phyloP scores from a whole-genome alignment of 2,797 vertebrate genomes.

The Gallirallus australis region DNA sequence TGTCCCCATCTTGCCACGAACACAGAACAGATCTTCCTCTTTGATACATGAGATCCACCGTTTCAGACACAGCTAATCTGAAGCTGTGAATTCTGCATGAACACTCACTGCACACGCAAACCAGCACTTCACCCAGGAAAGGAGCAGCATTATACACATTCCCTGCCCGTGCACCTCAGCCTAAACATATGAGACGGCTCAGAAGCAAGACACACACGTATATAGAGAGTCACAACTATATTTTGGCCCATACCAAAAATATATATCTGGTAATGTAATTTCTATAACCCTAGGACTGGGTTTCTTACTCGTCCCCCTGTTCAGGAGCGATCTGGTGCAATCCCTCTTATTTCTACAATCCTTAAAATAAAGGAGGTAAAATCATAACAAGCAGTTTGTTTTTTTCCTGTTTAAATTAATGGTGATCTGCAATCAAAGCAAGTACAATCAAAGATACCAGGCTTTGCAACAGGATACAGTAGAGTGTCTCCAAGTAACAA shows the following conservation, averaged over 20 bases:
- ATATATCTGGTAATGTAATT: not conserved
- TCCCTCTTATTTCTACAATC: not conserved
- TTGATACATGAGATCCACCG: not conserved
- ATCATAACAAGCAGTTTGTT: not conserved
- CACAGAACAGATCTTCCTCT: not conserved
- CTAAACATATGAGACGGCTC: not conserved
- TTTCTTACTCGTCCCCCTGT: not conserved
- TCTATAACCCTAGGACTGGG: not conserved
- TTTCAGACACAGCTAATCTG: not conserved
- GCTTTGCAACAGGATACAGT: not conserved
- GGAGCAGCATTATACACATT: not conserved
- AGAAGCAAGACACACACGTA: not conserved
- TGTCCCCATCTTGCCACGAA: not conserved
- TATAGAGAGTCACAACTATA: not conserved
- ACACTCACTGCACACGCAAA: not conserved
- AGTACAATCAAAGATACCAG: not conserved
- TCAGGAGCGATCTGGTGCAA: not conserved
- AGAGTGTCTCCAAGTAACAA: not conserved
- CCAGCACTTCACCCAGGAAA: not conserved
- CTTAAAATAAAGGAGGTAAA: not conserved
- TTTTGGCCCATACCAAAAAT: not conserved
- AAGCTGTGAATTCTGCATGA: not conserved
- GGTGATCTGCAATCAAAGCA: not conserved
- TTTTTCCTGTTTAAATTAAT: not conserved
- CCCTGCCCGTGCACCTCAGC: not conserved